These are phyloP conservation scores for Platanista minor DNA, from an alignment of 2,113 vertebrate genomes.

Conservation along the genomic window DNA sequence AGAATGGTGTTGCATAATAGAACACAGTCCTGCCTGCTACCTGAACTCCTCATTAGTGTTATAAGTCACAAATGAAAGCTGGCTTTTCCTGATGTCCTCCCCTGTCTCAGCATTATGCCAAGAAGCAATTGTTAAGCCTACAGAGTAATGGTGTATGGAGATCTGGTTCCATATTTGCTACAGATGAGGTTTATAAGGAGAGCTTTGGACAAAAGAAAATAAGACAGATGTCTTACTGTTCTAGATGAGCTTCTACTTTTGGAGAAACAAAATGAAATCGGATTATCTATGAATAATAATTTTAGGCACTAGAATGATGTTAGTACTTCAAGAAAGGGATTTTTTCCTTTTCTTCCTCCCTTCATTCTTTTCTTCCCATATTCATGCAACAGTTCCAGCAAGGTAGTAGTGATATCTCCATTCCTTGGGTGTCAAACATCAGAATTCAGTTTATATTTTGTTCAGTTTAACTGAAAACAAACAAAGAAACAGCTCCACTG, in stretches of 20 bases:
- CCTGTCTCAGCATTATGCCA: neutral
- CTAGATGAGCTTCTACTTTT: neutral
- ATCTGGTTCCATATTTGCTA: neutral
- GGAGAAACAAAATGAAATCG: constrained; percentile 28
- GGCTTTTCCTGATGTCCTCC: neutral
- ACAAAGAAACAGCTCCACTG: neutral
- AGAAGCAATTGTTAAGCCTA: neutral
- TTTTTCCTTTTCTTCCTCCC: neutral
- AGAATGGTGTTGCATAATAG: neutral
- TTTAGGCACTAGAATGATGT: neutral
- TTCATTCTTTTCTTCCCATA: neutral
- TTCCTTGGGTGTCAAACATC: neutral
- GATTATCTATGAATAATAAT: neutral
- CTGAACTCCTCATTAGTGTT: neutral
- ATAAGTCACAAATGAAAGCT: neutral
- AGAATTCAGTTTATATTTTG: constrained; percentile 36
- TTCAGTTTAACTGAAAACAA: neutral
- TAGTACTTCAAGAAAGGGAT: neutral
- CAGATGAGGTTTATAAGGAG: neutral
- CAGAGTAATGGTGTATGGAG: neutral
- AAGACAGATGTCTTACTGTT: neutral
- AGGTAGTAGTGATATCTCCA: neutral
- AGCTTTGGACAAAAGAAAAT: constrained; percentile 19
- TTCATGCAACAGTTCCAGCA: neutral
- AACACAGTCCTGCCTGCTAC: neutral